Evolutionary conservation across 2,113 vertebrate genomes (phyloP), one percentile per base, ranked within the genome.

Genomic region (Nothoprocta pentlandii): DNA sequence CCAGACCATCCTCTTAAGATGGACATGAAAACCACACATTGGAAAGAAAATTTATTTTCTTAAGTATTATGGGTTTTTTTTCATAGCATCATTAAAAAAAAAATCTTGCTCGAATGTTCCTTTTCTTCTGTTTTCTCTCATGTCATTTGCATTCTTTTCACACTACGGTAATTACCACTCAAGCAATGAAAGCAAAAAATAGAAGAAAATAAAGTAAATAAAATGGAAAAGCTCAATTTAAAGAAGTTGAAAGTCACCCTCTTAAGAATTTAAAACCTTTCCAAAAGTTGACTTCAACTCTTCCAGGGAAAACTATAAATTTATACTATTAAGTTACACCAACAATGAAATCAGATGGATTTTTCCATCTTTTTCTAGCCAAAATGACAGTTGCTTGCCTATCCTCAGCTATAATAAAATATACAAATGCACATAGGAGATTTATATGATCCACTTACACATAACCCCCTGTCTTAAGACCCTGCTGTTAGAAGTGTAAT

Each of bases 401-500:
- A 2, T 25, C 16, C 3, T 30, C 3, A 51, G 6, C 36, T 34
- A 77, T 30, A 80, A 47, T 26, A 82, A 89, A 34, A 26, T 7
- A 36, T 3, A 12, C 5, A 68, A 80, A n/a, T 8, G 16, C 14
- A n/a, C 0, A 0, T 5, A 44, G 41, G 28, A 79, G 5, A 36
- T 74, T 66, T 80, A 88, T 36, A 22, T 14, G 47, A 14, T 28
- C 22, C 22, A 8, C 3, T 25, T 53, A 21, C 15, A 36, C 8
- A 30, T 9, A 76, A 67, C 41, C 2, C 41, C 49, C 4, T 71
- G 47, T 9, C 0, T 42, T 73, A 59, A 54, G 7, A 46, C 80
- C 6, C 0, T 9, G 1, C 1, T 63, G 7, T 16, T 67, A 75
- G 1, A 5, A 61, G 9, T 5, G 2, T 26, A 34, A 5, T 5